Conservation (phyloP, 2,113 vertebrate genomes). For the Channa argus region DNA sequence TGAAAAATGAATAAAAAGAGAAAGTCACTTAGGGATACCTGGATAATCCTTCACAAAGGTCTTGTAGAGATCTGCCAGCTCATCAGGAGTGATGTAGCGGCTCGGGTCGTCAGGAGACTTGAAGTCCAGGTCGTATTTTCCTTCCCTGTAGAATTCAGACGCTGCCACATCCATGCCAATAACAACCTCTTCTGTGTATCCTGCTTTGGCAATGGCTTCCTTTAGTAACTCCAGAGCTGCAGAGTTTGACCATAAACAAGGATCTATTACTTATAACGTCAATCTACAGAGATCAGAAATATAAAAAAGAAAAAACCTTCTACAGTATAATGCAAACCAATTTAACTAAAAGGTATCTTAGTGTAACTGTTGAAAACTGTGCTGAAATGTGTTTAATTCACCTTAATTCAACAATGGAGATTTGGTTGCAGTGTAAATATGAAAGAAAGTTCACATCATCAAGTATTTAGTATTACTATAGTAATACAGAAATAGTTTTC, state of each 20-base stretch:
- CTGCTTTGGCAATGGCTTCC: constrained; percentile 91
- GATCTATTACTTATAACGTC: too few species aligned
- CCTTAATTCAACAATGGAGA: too few species aligned
- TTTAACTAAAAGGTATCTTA: too few species aligned
- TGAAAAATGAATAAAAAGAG: constrained; percentile 10
- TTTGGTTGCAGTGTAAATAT: too few species aligned
- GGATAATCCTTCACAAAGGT: constrained; percentile 94
- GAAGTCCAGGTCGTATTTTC: constrained; percentile 98
- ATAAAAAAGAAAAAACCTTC: too few species aligned
- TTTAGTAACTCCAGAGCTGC: constrained; percentile 93
- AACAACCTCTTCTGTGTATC: constrained; percentile 92
- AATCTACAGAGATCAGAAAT: too few species aligned
- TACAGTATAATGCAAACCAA: too few species aligned
- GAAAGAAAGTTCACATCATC: too few species aligned
- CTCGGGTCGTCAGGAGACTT: constrained; percentile 93
- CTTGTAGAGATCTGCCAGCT: constrained; percentile 94
- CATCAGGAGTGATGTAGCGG: constrained; percentile 89
- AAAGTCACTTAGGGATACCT: constrained; percentile 68
- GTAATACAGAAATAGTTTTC: too few species aligned
- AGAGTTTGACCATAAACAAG: not conserved
- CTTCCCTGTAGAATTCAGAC: constrained; percentile 91
- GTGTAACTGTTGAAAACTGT: too few species aligned
- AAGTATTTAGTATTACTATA: too few species aligned
- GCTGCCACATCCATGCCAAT: constrained; percentile 99
- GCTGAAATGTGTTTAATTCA: too few species aligned